Percentiles rank a stretch among this genome's conserved stretches.
phyloP scores from a whole-genome alignment of 2,888 invertebrate genomes.

The Thysanoteuthis rhombus region DNA sequence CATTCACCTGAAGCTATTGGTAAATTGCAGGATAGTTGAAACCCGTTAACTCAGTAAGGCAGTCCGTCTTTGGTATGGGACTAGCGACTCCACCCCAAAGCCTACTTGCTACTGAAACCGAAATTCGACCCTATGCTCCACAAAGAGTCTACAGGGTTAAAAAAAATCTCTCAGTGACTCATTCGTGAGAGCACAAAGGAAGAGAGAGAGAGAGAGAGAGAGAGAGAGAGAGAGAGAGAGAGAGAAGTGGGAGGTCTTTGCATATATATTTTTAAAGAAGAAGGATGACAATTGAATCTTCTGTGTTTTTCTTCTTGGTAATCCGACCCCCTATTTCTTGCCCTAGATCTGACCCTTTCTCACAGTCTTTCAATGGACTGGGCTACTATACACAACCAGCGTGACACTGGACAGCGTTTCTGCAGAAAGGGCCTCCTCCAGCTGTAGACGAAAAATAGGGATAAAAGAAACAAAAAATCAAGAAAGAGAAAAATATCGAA shows the following conservation, averaged over 20 bases:
- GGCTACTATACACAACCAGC: background rate
- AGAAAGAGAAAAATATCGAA: background rate
- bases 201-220: too few relatives aligned
- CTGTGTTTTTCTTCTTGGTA: background rate
- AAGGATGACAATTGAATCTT: background rate
- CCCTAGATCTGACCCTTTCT: background rate
- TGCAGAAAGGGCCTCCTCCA: background rate
- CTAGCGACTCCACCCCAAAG: too few relatives aligned
- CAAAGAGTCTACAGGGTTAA: too few relatives aligned
- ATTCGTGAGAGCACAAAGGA: too few relatives aligned
- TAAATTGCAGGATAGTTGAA: too few relatives aligned
- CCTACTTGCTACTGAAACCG: too few relatives aligned
- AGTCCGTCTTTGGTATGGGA: too few relatives aligned
- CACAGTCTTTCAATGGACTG: background rate
- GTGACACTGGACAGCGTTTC: background rate
- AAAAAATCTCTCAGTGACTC: too few relatives aligned
- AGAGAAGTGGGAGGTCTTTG: background rate
- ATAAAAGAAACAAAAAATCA: background rate
- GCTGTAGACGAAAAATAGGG: background rate
- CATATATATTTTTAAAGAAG: background rate
- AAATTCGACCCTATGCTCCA: too few relatives aligned
- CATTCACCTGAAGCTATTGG: too few relatives aligned
- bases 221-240: too few relatives aligned
- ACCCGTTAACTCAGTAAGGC: too few relatives aligned
- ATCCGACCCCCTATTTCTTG: background rate